phyloP scores from a whole-genome alignment of 2,797 vertebrate species.

The Luscinia megarhynchos region DNA sequence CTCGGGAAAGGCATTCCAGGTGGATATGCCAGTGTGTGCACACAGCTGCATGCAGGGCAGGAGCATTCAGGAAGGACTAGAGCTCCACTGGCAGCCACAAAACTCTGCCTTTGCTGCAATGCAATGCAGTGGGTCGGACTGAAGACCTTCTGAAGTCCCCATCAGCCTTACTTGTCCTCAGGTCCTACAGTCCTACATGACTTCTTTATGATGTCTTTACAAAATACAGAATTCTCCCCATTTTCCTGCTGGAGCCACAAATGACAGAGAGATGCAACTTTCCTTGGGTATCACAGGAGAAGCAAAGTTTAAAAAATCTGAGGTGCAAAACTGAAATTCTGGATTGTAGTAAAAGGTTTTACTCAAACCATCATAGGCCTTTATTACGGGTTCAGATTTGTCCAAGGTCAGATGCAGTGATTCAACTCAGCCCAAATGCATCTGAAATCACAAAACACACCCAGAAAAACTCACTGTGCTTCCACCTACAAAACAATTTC shows the following conservation, averaged over 20 bases:
- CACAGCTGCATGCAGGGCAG: background rate
- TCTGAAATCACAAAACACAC: background rate
- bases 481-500: background rate
- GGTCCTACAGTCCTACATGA: background rate
- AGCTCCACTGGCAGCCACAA: background rate
- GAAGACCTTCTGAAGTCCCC: background rate
- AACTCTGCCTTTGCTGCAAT: background rate
- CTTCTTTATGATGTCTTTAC: background rate
- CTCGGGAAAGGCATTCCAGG: fast-evolving
- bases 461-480: background rate
- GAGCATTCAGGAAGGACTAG: background rate
- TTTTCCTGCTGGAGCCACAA: background rate
- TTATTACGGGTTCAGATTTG: background rate
- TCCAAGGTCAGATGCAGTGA: background rate
- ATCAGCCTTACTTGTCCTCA: background rate
- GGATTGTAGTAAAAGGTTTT: background rate
- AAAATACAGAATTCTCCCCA: background rate
- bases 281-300: background rate
- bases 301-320: background rate
- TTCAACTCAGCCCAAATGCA: background rate
- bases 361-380: background rate
- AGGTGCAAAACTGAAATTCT: background rate
- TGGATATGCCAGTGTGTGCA: too few species aligned
- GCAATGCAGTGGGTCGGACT: fast-evolving
- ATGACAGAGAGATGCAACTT: background rate